Conservation (phyloP, 2,888 invertebrate species). For the Ormyrus thymus region DNA sequence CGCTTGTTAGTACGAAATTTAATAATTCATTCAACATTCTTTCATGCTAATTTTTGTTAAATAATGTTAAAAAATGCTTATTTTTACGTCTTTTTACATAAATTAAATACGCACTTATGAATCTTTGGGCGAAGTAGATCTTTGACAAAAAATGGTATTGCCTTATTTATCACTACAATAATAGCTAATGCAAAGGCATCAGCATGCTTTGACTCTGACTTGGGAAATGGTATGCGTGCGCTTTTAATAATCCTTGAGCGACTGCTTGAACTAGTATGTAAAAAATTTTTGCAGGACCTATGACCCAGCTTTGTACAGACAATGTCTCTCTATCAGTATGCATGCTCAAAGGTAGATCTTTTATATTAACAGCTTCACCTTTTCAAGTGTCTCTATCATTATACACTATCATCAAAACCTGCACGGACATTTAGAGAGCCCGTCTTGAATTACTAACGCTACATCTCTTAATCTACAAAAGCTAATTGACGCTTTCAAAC, state of each 20-base stretch:
- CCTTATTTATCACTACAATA: too few species aligned
- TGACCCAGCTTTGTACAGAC: slow-evolving; percentile 67
- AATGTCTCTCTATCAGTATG: slow-evolving; percentile 65
- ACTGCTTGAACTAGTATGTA: slow-evolving; percentile 27
- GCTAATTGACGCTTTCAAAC: too few species aligned
- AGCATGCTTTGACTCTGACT: too few species aligned
- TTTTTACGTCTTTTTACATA: too few species aligned
- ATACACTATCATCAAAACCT: slow-evolving; percentile 1
- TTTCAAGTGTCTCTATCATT: not conserved
- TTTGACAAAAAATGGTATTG: too few species aligned
- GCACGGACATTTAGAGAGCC: not conserved
- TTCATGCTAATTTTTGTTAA: too few species aligned
- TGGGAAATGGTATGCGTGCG: slow-evolving; percentile 15
- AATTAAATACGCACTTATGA: too few species aligned
- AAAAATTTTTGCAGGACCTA: slow-evolving; percentile 65
- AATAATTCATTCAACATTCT: too few species aligned
- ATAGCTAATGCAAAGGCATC: too few species aligned
- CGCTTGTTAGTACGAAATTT: too few species aligned
- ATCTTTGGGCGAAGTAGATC: too few species aligned
- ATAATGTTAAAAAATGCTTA: too few species aligned
- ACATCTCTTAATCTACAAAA: not conserved
- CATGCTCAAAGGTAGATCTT: slow-evolving; percentile 66
- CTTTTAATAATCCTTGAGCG: slow-evolving; percentile 5
- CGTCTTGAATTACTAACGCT: slow-evolving; percentile 6
- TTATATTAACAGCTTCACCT: slow-evolving; percentile 53